Base-by-base conservation (phyloP, 2,888 invertebrate species). In the Oscheius sp. region DNA sequence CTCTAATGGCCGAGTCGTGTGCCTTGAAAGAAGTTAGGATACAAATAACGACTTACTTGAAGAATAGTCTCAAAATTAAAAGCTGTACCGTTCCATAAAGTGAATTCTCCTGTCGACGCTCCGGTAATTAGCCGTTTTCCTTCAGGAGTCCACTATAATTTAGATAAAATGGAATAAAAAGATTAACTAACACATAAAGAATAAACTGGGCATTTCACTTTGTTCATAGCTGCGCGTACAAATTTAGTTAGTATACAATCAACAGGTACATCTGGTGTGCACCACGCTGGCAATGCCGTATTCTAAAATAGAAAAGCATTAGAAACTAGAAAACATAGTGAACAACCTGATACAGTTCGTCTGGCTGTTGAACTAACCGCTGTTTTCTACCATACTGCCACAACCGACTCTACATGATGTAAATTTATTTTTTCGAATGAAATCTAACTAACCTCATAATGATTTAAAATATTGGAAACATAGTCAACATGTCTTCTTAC, bases 31-130 rank as follows among this genome's bases (percentile, higher is more conserved):
- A 13, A 13, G 35, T 69, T 18, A 3, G 7, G 21, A 29, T 53
- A 9, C 41, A 21, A 43, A 53, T 21, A 29, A 27, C 5, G 13
- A 23, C n/a, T 74, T 89, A 94, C 95, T 92, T 99, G 99, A 63
- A 99, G 91, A 89, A 99, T 99, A n/a, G 99, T 99, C 91, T 99
- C 99, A 91, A 99, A 99, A 91, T 99, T 99, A 90, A 99, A 99
- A n/a, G 98, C 99, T 35, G 99, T 92, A 41, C 99, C 99, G 91
- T 99, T 99, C 99, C 99, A 99, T 2, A 99, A 91, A 0, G 99
- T 99, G 89, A 99, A 99, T 90, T 99, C 99, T 56, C 99, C 99
- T 72, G 97, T 97, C 35, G 98, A 98, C 25, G 99, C 98, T 12
- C 99, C 99, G 1, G 99, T 99, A 6, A 99, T 95, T 76, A 99